Conservation (phyloP, 2,797 vertebrate species). For the Coracias cyanogaster region DNA sequence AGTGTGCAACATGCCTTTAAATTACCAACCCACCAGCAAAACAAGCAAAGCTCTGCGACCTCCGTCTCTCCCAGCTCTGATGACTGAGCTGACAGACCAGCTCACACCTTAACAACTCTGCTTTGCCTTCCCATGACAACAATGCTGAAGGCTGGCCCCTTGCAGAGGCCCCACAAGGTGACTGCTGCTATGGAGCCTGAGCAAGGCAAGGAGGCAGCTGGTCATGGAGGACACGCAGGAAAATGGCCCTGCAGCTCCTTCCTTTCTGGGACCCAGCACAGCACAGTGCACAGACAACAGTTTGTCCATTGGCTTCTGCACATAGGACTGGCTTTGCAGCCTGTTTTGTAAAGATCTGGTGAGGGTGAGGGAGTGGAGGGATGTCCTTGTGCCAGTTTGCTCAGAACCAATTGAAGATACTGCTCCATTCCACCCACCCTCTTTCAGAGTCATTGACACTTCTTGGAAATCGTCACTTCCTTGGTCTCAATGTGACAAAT, state of each 20-base stretch:
- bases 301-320: neutral
- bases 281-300: neutral
- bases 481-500: neutral
- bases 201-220: neutral
- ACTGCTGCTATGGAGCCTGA: rapidly evolving
- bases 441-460: neutral
- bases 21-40: neutral
- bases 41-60: neutral
- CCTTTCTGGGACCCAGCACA: neutral
- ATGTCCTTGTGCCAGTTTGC: neutral
- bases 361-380: neutral
- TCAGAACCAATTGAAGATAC: neutral
- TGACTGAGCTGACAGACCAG: neutral
- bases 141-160: no score
- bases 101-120: rapidly evolving
- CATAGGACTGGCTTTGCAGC: neutral
- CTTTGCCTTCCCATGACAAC: neutral
- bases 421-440: neutral
- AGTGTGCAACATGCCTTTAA: neutral
- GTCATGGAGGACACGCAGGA: neutral
- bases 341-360: neutral
- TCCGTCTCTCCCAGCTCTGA: neutral
- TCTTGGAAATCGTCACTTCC: neutral
- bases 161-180: neutral
- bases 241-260: neutral